Evolutionary conservation across 2,113 vertebrate species (phyloP), one percentile per base, ranked within the genome.

Genomic region (Crotalus viridis): DNA sequence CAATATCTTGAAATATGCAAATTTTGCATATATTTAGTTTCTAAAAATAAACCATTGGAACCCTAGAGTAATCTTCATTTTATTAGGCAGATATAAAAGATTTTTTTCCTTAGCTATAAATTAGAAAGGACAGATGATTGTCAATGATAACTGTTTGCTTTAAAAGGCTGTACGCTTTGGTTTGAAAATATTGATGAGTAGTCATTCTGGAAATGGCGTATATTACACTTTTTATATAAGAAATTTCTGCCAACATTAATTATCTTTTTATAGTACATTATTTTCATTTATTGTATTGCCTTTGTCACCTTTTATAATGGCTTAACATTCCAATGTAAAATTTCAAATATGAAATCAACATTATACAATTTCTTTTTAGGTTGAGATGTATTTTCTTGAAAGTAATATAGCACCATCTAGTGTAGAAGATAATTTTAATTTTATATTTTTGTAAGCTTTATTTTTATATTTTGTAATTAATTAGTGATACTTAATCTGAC

Each of bases 391-490:
- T 92, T 91, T 92, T 91, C 93, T 97, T 92, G 90, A 97, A 98
- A 97, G 97, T 97, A 95, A 97, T 97, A 98, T 97, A 98, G 98
- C 96, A 94, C 98, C 98, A 98, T 95, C 98, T 98, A 98, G 97
- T 95, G 97, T 91, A 93, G 92, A 95, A 51, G n/a, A 55, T 81
- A 19, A 39, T 94, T 94, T 95, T 92, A 26, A 91, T 86, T 74
- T 94, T 48, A 91, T 52, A 39, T 91, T 94, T 87, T 91, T 91
- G 46, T n/a, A 88, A 90, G 43, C 26, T 52, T 95, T 92, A 26
- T 91, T 86, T 74, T 94, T 48, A 91, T 52, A 39, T 91, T 94
- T 85, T 91, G 46, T 33, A 88, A 90, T 85, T 85, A 24, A 93
- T 95, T 81, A 21, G n/a, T 21, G 17, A 43, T 81, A 81, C 33